phyloP scores from a whole-genome alignment of 2,797 vertebrate species.

The Coluber constrictor region DNA sequence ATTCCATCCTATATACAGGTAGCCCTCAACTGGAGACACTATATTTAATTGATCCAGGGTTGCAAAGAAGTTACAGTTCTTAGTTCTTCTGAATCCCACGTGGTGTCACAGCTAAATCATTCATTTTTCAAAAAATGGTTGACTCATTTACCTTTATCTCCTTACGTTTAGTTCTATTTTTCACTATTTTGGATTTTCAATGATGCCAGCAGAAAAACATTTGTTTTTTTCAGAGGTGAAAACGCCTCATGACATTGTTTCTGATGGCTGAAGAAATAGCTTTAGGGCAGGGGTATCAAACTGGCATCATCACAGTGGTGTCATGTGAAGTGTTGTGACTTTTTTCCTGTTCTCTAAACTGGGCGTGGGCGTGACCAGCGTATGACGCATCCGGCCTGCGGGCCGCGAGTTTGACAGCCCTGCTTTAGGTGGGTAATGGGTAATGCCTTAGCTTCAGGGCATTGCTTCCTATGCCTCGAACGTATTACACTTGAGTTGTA shows the following conservation, averaged over 20 bases:
- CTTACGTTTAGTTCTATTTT: too few species aligned
- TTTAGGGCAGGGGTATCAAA: too few species aligned
- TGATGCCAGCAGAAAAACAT: neutral
- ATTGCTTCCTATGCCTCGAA: neutral
- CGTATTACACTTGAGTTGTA: neutral
- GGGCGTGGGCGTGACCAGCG: too few species aligned
- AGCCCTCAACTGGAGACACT: neutral
- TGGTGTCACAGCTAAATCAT: neutral
- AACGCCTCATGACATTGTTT: neutral
- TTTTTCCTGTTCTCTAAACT: too few species aligned
- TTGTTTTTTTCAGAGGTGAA: neutral
- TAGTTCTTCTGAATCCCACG: neutral
- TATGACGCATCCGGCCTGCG: too few species aligned
- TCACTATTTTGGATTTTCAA: too few species aligned
- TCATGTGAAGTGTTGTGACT: too few species aligned
- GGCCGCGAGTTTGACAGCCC: too few species aligned
- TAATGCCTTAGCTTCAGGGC: neutral
- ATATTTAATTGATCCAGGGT: neutral
- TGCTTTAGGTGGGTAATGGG: too few species aligned
- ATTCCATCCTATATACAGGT: neutral
- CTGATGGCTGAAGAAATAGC: too few species aligned
- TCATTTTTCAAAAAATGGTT: neutral
- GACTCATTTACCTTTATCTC: too few species aligned
- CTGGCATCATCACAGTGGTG: fast-evolving
- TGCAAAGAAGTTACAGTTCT: neutral